phyloP scores from a whole-genome alignment of 2,888 invertebrate genomes.

The Galerucella calmariensis region DNA sequence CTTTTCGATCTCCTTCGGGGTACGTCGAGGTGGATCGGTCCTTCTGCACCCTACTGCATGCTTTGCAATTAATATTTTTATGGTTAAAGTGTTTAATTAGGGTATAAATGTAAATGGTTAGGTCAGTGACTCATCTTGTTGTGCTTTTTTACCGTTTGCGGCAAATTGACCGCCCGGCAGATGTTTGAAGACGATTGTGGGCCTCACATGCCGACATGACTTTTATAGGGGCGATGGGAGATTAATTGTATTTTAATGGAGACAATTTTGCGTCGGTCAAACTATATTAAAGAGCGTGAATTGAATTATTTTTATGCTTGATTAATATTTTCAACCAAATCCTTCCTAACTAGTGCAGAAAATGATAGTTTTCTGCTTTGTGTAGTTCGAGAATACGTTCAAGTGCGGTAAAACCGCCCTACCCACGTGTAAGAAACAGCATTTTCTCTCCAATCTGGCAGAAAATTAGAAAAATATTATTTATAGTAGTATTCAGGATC shows the following conservation, averaged over 20 bases:
- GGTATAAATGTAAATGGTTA: conserved; percentile 53
- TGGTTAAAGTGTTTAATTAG: conserved; percentile 64
- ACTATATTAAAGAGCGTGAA: neutral
- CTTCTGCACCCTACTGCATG: conserved; percentile 62
- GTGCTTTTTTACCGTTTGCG: conserved; percentile 17
- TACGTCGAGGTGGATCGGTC: conserved; percentile 55
- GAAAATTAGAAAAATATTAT: too few relatives aligned
- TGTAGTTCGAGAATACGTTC: too few relatives aligned
- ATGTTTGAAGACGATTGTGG: conserved; percentile 16
- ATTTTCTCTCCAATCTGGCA: too few relatives aligned
- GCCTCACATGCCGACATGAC: conserved; percentile 6
- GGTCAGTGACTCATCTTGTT: conserved; percentile 32
- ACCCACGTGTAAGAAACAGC: too few relatives aligned
- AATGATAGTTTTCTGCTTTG: too few relatives aligned
- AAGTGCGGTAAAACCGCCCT: too few relatives aligned
- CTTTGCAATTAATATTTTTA: conserved; percentile 63
- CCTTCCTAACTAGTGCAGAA: too few relatives aligned
- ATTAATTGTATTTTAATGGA: neutral
- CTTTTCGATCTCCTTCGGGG: conserved; percentile 53
- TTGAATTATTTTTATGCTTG: neutral
- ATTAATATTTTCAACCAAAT: neutral
- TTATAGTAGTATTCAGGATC: too few relatives aligned
- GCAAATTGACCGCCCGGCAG: conserved; percentile 16
- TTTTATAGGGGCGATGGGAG: conserved; percentile 3
- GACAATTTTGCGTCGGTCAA: conserved; percentile 2